Evolutionary conservation across 2,113 vertebrate genomes (phyloP).

Genomic region (Serinus canaria): DNA sequence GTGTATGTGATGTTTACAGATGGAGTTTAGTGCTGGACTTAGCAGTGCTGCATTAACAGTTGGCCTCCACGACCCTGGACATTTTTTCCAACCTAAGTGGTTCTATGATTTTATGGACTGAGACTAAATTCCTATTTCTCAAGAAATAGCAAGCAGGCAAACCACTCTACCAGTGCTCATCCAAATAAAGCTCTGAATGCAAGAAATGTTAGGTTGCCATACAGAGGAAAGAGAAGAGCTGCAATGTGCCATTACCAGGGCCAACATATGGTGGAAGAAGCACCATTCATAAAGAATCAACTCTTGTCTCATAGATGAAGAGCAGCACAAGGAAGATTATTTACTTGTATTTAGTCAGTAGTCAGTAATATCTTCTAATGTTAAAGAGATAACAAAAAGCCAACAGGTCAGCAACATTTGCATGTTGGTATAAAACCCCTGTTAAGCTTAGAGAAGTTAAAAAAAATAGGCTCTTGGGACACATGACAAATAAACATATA

Average conservation of each 20-base stretch:
- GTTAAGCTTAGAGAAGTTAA: neutral
- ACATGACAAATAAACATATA: neutral
- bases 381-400: neutral
- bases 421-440: neutral
- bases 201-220: neutral
- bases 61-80: neutral
- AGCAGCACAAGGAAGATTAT: neutral
- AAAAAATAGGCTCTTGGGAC: neutral
- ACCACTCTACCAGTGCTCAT: neutral
- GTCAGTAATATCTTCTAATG: neutral
- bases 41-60: neutral
- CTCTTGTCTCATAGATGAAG: neutral
- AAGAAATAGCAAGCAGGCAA: neutral
- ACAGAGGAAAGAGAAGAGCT: neutral
- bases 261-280: neutral
- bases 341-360: neutral
- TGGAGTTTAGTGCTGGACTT: neutral
- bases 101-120: neutral
- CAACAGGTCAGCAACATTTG: neutral
- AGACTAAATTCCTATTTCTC: neutral
- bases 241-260: accelerated
- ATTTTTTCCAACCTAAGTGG: neutral
- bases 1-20: neutral
- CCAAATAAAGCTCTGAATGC: neutral
- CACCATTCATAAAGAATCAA: neutral